Percentiles rank a stretch among this genome's conserved stretches.
Evolutionary conservation across 2,888 invertebrate species (phyloP).

Genomic region (Ichneumoninae sp.): DNA sequence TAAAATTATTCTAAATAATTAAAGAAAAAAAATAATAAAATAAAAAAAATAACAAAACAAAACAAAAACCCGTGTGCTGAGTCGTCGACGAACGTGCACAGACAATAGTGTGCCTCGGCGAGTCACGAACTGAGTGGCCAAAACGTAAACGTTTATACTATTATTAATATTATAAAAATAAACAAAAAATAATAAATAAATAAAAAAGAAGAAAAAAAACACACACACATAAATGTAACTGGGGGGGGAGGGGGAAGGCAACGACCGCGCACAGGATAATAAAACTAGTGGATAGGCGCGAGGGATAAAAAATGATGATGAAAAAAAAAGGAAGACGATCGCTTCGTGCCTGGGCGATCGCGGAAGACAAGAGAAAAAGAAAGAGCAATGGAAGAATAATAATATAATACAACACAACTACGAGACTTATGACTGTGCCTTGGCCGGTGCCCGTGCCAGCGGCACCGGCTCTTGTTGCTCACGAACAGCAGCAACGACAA

Average conservation of each 20-base stretch:
- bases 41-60: conserved; percentile 29
- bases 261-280: conserved; percentile 36
- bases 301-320: conserved; percentile 27
- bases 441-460: conserved; percentile 78
- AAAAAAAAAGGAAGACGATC: neutral
- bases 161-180: conserved; percentile 69
- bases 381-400: conserved; percentile 44
- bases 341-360: neutral
- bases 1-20: conserved; percentile 80
- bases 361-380: neutral
- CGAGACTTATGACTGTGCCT: conserved; percentile 83
- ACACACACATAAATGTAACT: conserved; percentile 43
- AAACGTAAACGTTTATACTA: conserved; percentile 83
- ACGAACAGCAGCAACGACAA: conserved; percentile 72
- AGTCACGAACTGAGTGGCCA: conserved; percentile 83
- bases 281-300: conserved; percentile 30
- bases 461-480: conserved; percentile 75
- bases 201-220: conserved; percentile 26
- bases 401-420: conserved; percentile 65
- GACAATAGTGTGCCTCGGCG: conserved; percentile 82
- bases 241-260: neutral
- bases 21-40: conserved; percentile 56
- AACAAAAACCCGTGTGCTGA: conserved; percentile 13
- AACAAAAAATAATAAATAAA: conserved; percentile 36
- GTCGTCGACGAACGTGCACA: conserved; percentile 78